A percentile compares a stretch with the other conserved stretches of the same genome.
These are phyloP conservation scores for Aleiodes sp. DNA, from an alignment of 1,140 invertebrate genomes.

Conservation along the genomic window DNA sequence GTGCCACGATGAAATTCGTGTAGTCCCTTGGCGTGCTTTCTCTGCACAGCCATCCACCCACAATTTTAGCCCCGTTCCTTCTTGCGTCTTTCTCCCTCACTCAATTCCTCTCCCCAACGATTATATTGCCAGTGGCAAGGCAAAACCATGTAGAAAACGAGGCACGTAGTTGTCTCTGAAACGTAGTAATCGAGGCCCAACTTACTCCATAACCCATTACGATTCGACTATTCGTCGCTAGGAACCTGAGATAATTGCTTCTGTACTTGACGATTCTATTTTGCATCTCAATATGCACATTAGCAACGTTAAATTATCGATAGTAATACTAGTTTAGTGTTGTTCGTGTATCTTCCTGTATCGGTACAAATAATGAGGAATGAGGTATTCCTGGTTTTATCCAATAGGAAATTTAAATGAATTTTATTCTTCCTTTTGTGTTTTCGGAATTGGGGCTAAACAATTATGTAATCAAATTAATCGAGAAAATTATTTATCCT, in stretches of 20 bases:
- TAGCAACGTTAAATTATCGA: no score
- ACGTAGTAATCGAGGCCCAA: constrained; percentile 13
- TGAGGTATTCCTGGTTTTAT: no score
- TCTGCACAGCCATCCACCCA: neutral
- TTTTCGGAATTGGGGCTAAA: no score
- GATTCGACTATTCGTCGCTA: constrained; percentile 9
- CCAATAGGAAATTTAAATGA: no score
- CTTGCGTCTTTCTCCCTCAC: no score
- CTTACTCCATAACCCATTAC: neutral
- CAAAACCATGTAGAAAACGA: constrained; percentile 14
- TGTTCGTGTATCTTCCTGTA: no score
- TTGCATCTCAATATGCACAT: constrained; percentile 2
- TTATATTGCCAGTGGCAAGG: constrained; percentile 12
- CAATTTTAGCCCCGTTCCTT: constrained; percentile 1
- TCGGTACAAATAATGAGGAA: no score
- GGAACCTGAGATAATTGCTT: neutral
- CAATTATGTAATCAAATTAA: no score
- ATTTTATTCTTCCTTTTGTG: no score
- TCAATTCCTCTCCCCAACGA: no score
- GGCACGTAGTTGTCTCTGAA: neutral
- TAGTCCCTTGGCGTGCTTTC: neutral
- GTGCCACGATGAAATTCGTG: constrained; percentile 9
- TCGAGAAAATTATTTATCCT: no score
- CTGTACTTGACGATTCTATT: neutral
- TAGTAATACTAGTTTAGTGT: no score